A percentile compares a stretch with the other conserved stretches of the same genome.
phyloP scores from a whole-genome alignment of 2,797 vertebrate species.

The Anguilla obscura region DNA sequence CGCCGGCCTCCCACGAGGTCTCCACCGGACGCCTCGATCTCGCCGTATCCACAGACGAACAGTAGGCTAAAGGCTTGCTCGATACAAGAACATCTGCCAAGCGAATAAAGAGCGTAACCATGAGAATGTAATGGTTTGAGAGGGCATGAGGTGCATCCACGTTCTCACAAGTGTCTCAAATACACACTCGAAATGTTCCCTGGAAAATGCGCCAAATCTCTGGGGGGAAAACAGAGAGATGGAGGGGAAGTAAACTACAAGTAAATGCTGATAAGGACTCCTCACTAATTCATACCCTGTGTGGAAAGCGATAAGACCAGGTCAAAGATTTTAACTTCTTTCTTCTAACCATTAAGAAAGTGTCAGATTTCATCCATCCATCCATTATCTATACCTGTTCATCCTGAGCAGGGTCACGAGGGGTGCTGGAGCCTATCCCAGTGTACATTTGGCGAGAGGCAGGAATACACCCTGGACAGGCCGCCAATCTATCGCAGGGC shows the following conservation, averaged over 20 bases:
- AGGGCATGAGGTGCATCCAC: neutral
- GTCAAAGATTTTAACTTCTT: neutral
- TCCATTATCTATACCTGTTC: no score
- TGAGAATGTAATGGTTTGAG: neutral
- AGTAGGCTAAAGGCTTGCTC: neutral
- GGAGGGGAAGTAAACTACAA: neutral
- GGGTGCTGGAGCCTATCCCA: no score
- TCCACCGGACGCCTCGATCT: neutral
- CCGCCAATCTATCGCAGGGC: no score
- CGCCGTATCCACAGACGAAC: neutral
- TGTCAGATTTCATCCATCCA: neutral
- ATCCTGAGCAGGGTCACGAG: no score
- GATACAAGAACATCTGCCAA: neutral
- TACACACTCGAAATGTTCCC: neutral
- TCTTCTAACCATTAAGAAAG: neutral
- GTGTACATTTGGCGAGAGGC: no score
- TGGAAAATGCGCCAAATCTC: neutral
- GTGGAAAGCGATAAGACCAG: neutral
- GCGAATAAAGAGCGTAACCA: neutral
- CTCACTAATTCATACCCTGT: neutral
- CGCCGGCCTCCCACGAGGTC: neutral
- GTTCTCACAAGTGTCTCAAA: neutral
- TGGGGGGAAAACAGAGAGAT: neutral
- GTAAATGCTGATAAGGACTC: neutral
- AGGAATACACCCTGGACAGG: no score